phyloP scores from a whole-genome alignment of 2,113 vertebrate species.

The Phaetusa simplex region DNA sequence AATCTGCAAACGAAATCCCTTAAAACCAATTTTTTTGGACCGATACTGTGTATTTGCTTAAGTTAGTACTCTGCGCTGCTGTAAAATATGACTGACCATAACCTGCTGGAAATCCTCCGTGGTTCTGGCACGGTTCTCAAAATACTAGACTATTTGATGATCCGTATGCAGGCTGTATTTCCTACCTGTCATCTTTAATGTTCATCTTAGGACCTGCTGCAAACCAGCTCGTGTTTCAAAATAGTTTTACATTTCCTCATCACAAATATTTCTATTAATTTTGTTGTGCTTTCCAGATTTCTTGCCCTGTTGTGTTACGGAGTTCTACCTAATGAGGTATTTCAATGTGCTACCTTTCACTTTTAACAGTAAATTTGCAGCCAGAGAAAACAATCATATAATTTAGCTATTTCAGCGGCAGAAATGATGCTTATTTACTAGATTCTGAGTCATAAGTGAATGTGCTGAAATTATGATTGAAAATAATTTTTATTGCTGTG shows the following conservation, averaged over 20 bases:
- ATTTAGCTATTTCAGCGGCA: neutral
- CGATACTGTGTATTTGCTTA: neutral
- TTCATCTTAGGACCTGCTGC: neutral
- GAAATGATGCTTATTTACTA: neutral
- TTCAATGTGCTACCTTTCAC: neutral
- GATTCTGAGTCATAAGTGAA: neutral
- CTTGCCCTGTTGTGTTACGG: neutral
- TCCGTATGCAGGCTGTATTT: neutral
- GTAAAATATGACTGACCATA: neutral
- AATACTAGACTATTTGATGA: neutral
- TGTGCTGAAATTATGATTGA: neutral
- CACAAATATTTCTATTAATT: neutral
- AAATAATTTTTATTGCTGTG: neutral
- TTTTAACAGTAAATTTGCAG: neutral
- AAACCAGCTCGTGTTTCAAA: neutral
- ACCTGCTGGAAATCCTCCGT: neutral
- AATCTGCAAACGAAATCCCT: neutral
- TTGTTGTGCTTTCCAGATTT: neutral
- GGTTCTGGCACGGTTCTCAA: neutral
- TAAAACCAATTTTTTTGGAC: neutral
- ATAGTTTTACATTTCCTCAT: neutral
- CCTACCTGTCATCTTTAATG: neutral
- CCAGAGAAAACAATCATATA: neutral
- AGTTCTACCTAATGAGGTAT: neutral
- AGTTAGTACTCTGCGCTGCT: accelerated